Conservation (phyloP, 2,797 vertebrate genomes). For the Threskiornis aethiopicus region DNA sequence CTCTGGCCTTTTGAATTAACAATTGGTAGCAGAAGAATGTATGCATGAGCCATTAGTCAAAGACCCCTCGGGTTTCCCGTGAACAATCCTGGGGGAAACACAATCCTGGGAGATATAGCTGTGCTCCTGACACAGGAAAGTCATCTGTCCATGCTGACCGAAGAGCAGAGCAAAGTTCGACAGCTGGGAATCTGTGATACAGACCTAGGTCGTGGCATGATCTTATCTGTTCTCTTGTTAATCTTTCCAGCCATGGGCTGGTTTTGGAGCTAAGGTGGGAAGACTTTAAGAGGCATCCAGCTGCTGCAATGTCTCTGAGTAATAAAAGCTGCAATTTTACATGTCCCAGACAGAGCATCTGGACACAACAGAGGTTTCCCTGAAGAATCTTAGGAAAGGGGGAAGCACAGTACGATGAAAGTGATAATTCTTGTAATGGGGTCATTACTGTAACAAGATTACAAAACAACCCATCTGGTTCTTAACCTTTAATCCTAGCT, state of each 20-base stretch:
- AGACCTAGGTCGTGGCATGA: background rate
- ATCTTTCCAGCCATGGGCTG: background rate
- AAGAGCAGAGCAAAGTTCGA: background rate
- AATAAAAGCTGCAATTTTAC: background rate
- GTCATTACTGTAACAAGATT: slow-evolving; percentile 8
- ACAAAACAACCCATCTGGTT: background rate
- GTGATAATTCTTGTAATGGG: background rate
- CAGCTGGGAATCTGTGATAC: background rate
- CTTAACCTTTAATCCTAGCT: background rate
- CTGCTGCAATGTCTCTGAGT: background rate
- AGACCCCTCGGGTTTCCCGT: background rate
- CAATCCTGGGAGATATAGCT: background rate
- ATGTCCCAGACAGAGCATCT: background rate
- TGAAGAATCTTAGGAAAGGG: background rate
- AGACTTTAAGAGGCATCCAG: background rate
- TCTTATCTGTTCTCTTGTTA: background rate
- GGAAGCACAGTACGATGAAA: background rate
- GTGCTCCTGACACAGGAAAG: background rate
- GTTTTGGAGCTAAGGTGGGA: background rate
- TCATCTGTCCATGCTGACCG: background rate
- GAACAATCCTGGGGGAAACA: background rate
- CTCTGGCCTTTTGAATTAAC: background rate
- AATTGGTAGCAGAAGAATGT: background rate
- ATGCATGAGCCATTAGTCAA: background rate
- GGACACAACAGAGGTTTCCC: background rate